Evolutionary conservation across 1,140 invertebrate genomes (phyloP).

Genomic region (Procambarus clarkii): DNA sequence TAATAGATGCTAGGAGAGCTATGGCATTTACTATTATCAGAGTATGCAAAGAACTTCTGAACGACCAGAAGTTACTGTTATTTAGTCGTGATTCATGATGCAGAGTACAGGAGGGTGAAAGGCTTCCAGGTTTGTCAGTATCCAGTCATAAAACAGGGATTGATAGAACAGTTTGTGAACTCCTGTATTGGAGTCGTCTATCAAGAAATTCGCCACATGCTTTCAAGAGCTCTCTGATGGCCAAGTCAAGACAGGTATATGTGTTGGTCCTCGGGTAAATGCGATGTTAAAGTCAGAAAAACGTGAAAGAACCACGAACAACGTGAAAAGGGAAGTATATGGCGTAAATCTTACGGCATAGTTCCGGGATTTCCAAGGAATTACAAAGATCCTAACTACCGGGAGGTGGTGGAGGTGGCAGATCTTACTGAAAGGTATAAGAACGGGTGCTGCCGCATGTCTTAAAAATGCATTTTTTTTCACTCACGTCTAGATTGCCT

Average conservation of each 20-base stretch:
- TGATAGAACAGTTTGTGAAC: slow-evolving; percentile 37
- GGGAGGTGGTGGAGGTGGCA: not conserved
- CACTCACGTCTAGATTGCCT: slow-evolving; percentile 32
- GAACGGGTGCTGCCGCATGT: slow-evolving; percentile 19
- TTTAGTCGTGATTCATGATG: not conserved
- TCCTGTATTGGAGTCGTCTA: not conserved
- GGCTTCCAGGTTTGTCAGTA: slow-evolving; percentile 28
- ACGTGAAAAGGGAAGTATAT: slow-evolving; percentile 14
- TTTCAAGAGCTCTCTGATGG: slow-evolving; percentile 26
- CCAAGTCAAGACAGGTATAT: slow-evolving; percentile 32
- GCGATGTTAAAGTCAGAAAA: not conserved
- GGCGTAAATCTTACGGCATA: not conserved
- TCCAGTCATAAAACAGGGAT: slow-evolving; percentile 26
- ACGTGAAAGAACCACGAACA: not conserved
- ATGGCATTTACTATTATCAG: too few species aligned
- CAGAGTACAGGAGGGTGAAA: slow-evolving; percentile 39
- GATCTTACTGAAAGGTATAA: slow-evolving; percentile 28
- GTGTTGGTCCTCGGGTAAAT: slow-evolving; percentile 10
- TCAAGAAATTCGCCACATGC: slow-evolving; percentile 10
- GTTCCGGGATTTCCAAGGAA: slow-evolving; percentile 12
- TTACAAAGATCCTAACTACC: slow-evolving; percentile 15
- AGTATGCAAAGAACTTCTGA: too few species aligned
- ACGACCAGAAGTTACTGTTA: too few species aligned
- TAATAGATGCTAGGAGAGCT: too few species aligned
- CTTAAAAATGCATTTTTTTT: slow-evolving; percentile 9